phyloP scores from a whole-genome alignment of 2,113 vertebrate species.

The Xenopus borealis region DNA sequence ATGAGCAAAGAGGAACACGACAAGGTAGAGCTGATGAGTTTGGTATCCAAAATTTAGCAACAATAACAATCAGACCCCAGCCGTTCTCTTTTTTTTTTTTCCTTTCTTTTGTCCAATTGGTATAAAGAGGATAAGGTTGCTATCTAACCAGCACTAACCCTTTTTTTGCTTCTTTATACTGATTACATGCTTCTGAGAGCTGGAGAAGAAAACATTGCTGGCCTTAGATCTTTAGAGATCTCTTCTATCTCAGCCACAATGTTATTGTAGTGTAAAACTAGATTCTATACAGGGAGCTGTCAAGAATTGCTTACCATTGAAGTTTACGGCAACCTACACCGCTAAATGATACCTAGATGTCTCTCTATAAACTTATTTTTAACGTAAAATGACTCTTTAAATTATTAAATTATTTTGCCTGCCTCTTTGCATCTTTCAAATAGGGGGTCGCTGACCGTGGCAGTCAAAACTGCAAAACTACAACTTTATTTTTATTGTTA shows the following conservation, averaged over 20 bases:
- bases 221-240: background rate
- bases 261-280: background rate
- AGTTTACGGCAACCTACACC: too few species aligned
- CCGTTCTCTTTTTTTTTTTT: background rate
- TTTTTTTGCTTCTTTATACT: slow-evolving; percentile 15
- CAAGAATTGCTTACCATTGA: too few species aligned
- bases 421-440: too few species aligned
- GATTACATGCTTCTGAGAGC: background rate
- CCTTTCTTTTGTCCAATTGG: background rate
- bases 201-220: slow-evolving; percentile 9
- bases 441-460: too few species aligned
- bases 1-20: slow-evolving; percentile 87
- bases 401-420: too few species aligned
- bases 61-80: slow-evolving; percentile 13
- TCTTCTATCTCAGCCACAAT: background rate
- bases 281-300: too few species aligned
- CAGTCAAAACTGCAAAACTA: too few species aligned
- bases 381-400: too few species aligned
- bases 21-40: slow-evolving; percentile 69
- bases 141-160: slow-evolving; percentile 17
- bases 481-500: too few species aligned
- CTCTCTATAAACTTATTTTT: too few species aligned
- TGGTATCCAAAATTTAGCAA: slow-evolving; percentile 14
- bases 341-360: too few species aligned
- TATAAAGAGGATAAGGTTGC: background rate